A percentile compares a stretch with the other conserved stretches of the same genome.
phyloP scores from a whole-genome alignment of 2,113 vertebrate genomes.

The Oreamnos americanus region DNA sequence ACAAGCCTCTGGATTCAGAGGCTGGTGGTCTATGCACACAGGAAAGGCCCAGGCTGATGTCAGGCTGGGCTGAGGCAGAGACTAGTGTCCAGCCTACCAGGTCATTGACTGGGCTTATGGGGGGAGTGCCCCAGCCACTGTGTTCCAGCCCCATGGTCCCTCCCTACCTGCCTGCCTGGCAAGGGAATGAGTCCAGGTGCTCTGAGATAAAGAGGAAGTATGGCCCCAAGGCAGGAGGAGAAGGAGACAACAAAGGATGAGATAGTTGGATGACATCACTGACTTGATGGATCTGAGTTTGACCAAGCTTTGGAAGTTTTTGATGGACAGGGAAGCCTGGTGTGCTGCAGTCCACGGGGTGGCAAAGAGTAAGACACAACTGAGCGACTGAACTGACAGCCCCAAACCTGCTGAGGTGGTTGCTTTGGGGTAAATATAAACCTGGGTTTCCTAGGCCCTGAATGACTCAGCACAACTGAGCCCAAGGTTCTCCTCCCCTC shows the following conservation, averaged over 20 bases:
- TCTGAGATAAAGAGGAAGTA: not conserved
- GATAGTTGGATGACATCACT: not conserved
- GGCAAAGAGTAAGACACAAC: not conserved
- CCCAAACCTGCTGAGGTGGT: not conserved
- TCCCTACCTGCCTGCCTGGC: not conserved
- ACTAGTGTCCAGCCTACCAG: not conserved
- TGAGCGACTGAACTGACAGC: not conserved
- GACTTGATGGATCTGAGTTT: not conserved
- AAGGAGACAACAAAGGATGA: not conserved
- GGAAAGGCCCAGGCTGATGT: not conserved
- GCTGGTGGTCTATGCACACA: not conserved
- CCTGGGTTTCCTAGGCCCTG: not conserved
- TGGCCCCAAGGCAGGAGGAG: not conserved
- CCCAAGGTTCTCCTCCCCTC: not conserved
- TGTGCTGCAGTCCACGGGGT: not conserved
- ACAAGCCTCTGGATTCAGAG: not conserved
- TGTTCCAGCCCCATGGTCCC: not conserved
- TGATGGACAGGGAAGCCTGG: not conserved
- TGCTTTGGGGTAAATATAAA: conserved; percentile 1
- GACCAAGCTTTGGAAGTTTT: not conserved
- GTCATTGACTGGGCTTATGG: not conserved
- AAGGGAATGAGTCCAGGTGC: not conserved
- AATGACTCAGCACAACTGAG: conserved; percentile 25
- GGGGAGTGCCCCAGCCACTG: not conserved
- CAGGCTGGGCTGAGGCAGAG: not conserved